A percentile compares a stretch with the other conserved stretches of the same genome.
Conservation (phyloP, 2,113 vertebrate genomes). For the Opisthocomus hoazin region DNA sequence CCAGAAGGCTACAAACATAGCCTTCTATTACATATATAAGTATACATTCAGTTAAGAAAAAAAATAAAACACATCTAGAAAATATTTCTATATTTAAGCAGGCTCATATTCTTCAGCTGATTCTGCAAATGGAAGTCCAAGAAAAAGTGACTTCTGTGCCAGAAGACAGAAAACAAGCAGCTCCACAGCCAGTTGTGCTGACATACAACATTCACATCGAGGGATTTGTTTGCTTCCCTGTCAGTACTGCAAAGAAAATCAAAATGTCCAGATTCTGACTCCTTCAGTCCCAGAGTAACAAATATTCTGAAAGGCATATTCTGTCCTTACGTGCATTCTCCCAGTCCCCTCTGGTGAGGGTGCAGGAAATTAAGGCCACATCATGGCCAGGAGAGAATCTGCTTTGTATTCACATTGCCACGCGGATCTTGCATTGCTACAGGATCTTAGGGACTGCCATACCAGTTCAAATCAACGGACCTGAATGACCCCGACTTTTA, state of each 20-base stretch:
- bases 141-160: not conserved
- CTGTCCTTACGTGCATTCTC: not conserved
- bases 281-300: not conserved
- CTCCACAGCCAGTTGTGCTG: not conserved
- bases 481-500: not conserved
- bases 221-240: not conserved
- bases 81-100: not conserved
- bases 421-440: not conserved
- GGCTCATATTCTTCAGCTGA: not conserved
- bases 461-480: not conserved
- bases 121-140: not conserved
- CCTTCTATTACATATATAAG: not conserved
- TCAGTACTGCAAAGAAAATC: not conserved
- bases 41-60: not conserved
- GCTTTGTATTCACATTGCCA: not conserved
- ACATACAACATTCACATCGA: not conserved
- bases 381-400: not conserved
- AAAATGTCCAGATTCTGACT: not conserved
- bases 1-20: not conserved
- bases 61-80: not conserved
- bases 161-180: not conserved
- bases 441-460: not conserved
- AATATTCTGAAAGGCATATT: not conserved
- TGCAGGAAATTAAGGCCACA: not conserved
- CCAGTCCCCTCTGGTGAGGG: not conserved